Evolutionary conservation across 2,888 invertebrate genomes (phyloP), one percentile per base, ranked within the genome.

Genomic region (Unio delphinus): DNA sequence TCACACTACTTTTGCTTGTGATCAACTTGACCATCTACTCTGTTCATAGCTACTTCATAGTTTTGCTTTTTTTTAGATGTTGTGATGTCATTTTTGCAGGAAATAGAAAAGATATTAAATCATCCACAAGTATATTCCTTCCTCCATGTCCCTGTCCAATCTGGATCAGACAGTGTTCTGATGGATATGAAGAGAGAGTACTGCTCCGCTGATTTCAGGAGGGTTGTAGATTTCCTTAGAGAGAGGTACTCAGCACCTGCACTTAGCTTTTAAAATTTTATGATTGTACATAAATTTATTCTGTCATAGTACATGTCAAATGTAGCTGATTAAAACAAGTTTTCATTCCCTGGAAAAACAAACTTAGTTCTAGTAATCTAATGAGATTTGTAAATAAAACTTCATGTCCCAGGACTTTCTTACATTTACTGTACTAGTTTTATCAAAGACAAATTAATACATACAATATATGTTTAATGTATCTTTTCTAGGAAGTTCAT

Each of bases 101-200:
- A 96, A 87, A 95, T 99, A 68, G 94, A 96, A 1, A 93, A 94
- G 86, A 95, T 98, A 79, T 92, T 99, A 89, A 83, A 85, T 66
- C 96, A 98, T 90, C 96, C 96, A 0, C 91, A 95, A 70, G 98
- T 99, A 0, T 99, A 99, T 88, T 93, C 96, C 72, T 99, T 99
- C 88, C 93, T 99, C 0, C 99, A 99, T 90, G 95, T 99, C 26
- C 99, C 99, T 0, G 98, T 99, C 0, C 99, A 99, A 91, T 95
- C 97, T 0, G 99, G 97, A 7, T 97, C 97, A 83, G 97, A 99
- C 90, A 93, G 94, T 69, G 98, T 99, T 5, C 91, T 99, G 7
- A 92, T 93, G 0, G 98, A 98, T 79, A 99, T 99, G 99, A 97
- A 96, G 90, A 91, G 99, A 56, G 98, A 99, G 89, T 99, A 99